Evolutionary conservation across 2,797 vertebrate genomes (phyloP), one percentile per base, ranked within the genome.

Genomic region (Sebastes kiyomatsui): DNA sequence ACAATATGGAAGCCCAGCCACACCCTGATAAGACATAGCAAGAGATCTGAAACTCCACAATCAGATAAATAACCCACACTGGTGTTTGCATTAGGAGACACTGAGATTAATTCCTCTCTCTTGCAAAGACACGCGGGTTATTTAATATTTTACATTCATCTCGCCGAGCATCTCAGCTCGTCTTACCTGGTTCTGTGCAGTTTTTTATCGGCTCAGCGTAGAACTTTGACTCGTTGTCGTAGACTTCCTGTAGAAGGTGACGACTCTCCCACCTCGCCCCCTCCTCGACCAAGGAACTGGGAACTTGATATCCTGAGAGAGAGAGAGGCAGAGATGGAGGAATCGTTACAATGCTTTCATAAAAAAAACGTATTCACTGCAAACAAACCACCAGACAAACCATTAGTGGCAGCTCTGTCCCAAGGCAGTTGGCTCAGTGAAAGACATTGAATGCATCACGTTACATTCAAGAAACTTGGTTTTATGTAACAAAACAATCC

Each of bases 111-210:
- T 16, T n/a, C 2, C 11, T 42, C 33, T 14, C 59, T 4, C 56
- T 61, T 61, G 12, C 25, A 72, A 35, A 71, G 9, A 27, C 16
- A 72, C 58, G 38, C 2, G 6, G 38, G 6, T 42, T 42, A 42
- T 42, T 42, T 42, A 42, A 1, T 23, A 2, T 42, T 12, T 67
- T 18, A 28, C 18, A 22, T 27, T 25, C 1, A 32, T 23, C 20
- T 6, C 9, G 18, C 6, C 8, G 13, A 13, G 13, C 54, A 3
- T 42, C 23, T 25, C 23, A 70, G 67, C 22, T 1, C 23, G 11
- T 79, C 87, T 90, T 95, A 98, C 97, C 97, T 95, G 97, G 97
- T 33, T 97, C 97, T 1, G 97, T 98, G 94, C 97, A 98, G 90
- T 98, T 98, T 83, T 96, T 98, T 0, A 49, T 84, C 64, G 46